A percentile compares a stretch with the other conserved stretches of the same genome.
phyloP scores from a whole-genome alignment of 23 tunicate species.

The Trididemnum miniatum region DNA sequence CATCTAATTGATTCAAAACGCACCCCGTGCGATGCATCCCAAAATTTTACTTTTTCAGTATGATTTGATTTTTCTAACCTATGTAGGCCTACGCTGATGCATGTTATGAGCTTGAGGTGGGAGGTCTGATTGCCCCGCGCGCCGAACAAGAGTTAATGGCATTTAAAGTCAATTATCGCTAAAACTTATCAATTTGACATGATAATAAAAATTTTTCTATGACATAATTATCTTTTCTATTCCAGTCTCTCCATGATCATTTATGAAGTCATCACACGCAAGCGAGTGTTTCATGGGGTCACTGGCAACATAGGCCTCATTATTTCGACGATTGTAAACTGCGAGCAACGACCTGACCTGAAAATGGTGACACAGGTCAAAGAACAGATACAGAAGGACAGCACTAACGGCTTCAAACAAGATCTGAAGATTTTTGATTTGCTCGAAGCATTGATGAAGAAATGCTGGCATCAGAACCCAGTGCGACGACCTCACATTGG shows the following conservation, averaged over 20 bases:
- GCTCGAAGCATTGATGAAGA: slow-evolving; percentile 30
- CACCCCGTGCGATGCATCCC: no score
- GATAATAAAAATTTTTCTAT: no score
- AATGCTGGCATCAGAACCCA: slow-evolving; percentile 58
- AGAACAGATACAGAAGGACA: neutral
- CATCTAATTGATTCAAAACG: no score
- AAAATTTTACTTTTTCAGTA: no score
- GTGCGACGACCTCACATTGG: slow-evolving; percentile 1
- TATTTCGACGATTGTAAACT: slow-evolving; percentile 41
- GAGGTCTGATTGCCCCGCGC: no score
- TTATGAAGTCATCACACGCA: slow-evolving; percentile 44
- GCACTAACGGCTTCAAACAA: neutral
- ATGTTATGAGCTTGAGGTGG: no score
- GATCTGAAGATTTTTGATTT: slow-evolving; percentile 34
- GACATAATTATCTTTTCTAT: neutral
- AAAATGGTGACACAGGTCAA: slow-evolving; percentile 19
- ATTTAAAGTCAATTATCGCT: no score
- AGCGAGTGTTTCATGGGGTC: slow-evolving; percentile 37
- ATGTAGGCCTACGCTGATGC: no score
- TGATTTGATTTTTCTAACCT: no score
- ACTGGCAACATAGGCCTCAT: slow-evolving; percentile 44
- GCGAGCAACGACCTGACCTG: slow-evolving; percentile 48
- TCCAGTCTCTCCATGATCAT: slow-evolving; percentile 59
- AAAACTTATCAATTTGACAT: neutral
- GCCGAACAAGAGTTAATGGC: no score